Evolutionary conservation across 2,888 invertebrate species (phyloP).

Genomic region (Dorcus hopei): DNA sequence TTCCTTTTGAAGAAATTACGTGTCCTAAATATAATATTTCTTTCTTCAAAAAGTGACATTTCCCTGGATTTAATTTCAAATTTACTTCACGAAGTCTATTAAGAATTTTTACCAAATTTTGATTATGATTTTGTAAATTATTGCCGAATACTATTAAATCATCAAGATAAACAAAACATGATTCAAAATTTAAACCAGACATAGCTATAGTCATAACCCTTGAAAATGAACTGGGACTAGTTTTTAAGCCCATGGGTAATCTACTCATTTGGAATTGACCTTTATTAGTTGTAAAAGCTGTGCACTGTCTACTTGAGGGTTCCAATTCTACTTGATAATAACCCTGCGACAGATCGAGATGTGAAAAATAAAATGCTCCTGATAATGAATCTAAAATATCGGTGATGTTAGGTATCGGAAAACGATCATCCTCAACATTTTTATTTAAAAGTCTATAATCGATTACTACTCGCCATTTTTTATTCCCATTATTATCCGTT

Average conservation of each 20-base stretch:
- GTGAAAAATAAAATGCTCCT: slow-evolving; percentile 29
- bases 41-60: slow-evolving; percentile 26
- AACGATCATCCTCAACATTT: slow-evolving; percentile 21
- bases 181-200: slow-evolving; percentile 26
- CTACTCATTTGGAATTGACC: slow-evolving; percentile 30
- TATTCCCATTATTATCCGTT: slow-evolving; percentile 1
- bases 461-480: slow-evolving; percentile 15
- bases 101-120: slow-evolving; percentile 24
- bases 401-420: slow-evolving; percentile 26
- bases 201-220: slow-evolving; percentile 28
- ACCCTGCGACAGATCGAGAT: slow-evolving; percentile 27
- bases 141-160: slow-evolving; percentile 26
- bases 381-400: slow-evolving; percentile 32
- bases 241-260: slow-evolving; percentile 31
- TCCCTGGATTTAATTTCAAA: slow-evolving; percentile 26
- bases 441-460: slow-evolving; percentile 18
- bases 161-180: slow-evolving; percentile 24
- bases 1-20: slow-evolving; percentile 19
- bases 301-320: slow-evolving; percentile 21
- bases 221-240: slow-evolving; percentile 29
- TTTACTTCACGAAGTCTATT: slow-evolving; percentile 18
- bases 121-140: slow-evolving; percentile 23
- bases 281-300: slow-evolving; percentile 28
- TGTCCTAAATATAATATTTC: slow-evolving; percentile 22
- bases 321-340: slow-evolving; percentile 31